phyloP scores from a whole-genome alignment of 2,888 invertebrate genomes.

The Heliconius erato region DNA sequence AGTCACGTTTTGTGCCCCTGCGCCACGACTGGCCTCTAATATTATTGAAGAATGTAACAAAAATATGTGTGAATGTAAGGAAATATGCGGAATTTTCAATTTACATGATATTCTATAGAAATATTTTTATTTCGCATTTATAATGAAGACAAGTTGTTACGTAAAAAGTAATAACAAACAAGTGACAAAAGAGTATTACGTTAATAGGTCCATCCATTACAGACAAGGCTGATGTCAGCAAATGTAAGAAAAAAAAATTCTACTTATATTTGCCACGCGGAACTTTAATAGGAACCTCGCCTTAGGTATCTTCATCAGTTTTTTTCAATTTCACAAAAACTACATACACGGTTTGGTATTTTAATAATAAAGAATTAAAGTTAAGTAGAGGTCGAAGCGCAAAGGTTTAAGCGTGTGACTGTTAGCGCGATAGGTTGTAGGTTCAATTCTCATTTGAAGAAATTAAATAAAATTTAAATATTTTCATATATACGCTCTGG shows the following conservation, averaged over 20 bases:
- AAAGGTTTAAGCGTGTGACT: no score
- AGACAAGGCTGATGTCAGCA: background rate
- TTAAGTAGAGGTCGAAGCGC: no score
- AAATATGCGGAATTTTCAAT: conserved; percentile 11
- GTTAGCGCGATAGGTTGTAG: no score
- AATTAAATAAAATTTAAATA: no score
- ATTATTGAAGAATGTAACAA: no score
- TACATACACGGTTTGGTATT: background rate
- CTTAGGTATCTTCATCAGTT: background rate
- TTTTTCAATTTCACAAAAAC: background rate
- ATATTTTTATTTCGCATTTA: conserved; percentile 23
- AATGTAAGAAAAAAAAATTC: background rate
- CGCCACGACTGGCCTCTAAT: no score
- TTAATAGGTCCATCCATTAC: conserved; percentile 11
- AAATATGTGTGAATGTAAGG: no score
- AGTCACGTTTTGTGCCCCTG: no score
- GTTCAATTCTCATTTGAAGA: no score
- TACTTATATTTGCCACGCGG: background rate
- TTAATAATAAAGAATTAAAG: background rate
- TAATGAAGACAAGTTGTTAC: conserved; percentile 27
- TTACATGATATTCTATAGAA: conserved; percentile 17
- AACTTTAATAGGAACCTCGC: background rate
- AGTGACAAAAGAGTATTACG: conserved; percentile 1
- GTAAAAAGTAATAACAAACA: conserved; percentile 4
- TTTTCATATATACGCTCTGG: no score